Conservation (phyloP, 1,140 invertebrate genomes). For the Drosophila varians region DNA sequence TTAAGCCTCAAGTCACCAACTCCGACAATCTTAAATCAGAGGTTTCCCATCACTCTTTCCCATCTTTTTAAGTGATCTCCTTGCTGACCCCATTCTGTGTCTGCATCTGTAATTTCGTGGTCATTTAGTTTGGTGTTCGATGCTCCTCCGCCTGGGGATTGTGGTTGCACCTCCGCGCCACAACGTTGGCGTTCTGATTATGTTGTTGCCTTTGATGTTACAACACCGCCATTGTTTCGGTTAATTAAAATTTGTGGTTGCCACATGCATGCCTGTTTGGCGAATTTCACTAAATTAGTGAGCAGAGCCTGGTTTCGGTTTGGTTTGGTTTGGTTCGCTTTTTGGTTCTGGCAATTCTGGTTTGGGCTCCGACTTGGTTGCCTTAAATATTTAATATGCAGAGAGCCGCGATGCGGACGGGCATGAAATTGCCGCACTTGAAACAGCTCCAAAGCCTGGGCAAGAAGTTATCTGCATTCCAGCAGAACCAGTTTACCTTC, state of each 20-base stretch:
- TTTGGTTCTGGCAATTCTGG: slow-evolving; percentile 20
- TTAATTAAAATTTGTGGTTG: slow-evolving; percentile 82
- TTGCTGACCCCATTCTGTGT: neutral
- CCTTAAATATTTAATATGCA: slow-evolving; percentile 79
- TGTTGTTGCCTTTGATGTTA: slow-evolving; percentile 66
- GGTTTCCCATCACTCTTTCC: too few species aligned
- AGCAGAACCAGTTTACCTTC: slow-evolving; percentile 53
- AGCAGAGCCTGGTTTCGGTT: slow-evolving; percentile 5
- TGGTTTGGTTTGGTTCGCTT: slow-evolving; percentile 12
- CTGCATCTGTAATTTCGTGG: slow-evolving; percentile 58
- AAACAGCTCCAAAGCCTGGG: slow-evolving; percentile 20
- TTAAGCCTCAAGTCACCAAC: neutral
- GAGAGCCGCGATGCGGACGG: slow-evolving; percentile 46
- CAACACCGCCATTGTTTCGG: slow-evolving; percentile 73
- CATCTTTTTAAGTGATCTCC: slow-evolving; percentile 4
- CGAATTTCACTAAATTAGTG: slow-evolving; percentile 68
- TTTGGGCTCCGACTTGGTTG: slow-evolving; percentile 20
- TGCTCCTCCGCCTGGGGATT: slow-evolving; percentile 39
- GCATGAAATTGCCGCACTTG: slow-evolving; percentile 64
- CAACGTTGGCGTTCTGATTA: slow-evolving; percentile 51
- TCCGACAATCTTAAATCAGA: too few species aligned
- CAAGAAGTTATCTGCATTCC: slow-evolving; percentile 73
- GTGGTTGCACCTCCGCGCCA: slow-evolving; percentile 40
- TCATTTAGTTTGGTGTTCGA: slow-evolving; percentile 50
- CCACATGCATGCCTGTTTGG: slow-evolving; percentile 24